These are phyloP conservation scores for Deroplatys truncata DNA, from an alignment of 2,888 invertebrate species.

Conservation along the genomic window DNA sequence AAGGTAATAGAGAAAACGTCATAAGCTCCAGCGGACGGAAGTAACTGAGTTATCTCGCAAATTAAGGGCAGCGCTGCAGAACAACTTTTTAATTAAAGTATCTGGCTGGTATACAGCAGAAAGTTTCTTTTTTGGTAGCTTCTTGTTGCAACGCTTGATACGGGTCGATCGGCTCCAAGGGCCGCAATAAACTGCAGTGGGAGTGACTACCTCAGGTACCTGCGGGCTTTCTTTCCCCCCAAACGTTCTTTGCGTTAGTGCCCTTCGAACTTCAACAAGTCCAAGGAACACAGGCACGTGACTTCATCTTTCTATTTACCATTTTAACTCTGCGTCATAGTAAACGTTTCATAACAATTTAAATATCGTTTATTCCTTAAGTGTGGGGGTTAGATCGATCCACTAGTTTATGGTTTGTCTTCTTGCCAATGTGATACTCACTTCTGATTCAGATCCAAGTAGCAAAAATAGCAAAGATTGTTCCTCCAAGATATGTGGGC, in stretches of 20 bases:
- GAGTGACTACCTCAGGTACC: background rate
- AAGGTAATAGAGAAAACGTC: background rate
- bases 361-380: too few species aligned
- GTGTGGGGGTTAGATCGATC: too few species aligned
- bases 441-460: too few species aligned
- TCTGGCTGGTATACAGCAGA: background rate
- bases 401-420: too few species aligned
- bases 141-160: background rate
- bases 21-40: background rate
- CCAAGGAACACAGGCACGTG: too few species aligned
- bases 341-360: too few species aligned
- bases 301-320: too few species aligned
- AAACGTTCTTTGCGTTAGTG: background rate
- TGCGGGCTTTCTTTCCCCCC: background rate
- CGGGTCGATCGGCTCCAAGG: background rate
- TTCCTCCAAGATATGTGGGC: too few species aligned
- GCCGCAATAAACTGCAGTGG: background rate
- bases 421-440: too few species aligned
- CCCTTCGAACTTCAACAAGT: background rate
- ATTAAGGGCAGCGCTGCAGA: background rate
- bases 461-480: too few species aligned
- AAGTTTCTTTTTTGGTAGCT: background rate
- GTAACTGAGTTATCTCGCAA: background rate
- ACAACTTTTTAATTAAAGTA: too few species aligned
- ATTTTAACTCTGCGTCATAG: too few species aligned